These are phyloP conservation scores for Sepiola atlantica DNA, from an alignment of 2,888 invertebrate genomes.

Conservation along the genomic window DNA sequence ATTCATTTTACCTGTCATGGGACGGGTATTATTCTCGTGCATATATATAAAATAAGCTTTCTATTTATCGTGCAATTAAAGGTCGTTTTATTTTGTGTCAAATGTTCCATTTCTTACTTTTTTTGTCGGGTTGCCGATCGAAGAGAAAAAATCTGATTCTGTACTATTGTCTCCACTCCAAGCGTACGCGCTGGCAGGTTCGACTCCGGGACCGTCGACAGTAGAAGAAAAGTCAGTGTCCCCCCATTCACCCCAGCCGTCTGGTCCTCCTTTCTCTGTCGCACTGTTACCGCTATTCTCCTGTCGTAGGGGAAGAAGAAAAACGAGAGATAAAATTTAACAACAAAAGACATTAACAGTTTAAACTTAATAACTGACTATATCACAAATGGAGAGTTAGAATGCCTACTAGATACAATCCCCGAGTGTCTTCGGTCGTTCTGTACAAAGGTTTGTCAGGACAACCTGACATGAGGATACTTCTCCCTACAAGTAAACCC, in stretches of 20 bases:
- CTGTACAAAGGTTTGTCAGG: too few relatives aligned
- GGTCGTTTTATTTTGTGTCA: not conserved
- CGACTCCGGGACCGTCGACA: conserved; percentile 57
- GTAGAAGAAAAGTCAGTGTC: conserved; percentile 61
- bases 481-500: too few relatives aligned
- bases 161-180: conserved; percentile 61
- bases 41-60: too few relatives aligned
- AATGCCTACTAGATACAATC: too few relatives aligned
- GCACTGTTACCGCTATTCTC: conserved; percentile 55
- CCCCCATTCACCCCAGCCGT: conserved; percentile 57
- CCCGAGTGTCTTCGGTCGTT: too few relatives aligned
- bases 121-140: conserved; percentile 50
- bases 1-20: too few relatives aligned
- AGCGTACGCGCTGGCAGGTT: conserved; percentile 67
- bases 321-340: conserved; percentile 41
- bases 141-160: conserved; percentile 67
- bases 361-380: conserved; percentile 43
- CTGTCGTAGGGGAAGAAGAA: conserved; percentile 25
- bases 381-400: too few relatives aligned
- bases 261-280: conserved; percentile 50
- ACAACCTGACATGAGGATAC: too few relatives aligned
- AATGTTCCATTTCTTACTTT: not conserved
- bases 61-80: too few relatives aligned
- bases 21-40: too few relatives aligned
- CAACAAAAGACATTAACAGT: conserved; percentile 47